phyloP scores from a whole-genome alignment of 2,797 vertebrate species.

The Chaenodraco wilsoni region DNA sequence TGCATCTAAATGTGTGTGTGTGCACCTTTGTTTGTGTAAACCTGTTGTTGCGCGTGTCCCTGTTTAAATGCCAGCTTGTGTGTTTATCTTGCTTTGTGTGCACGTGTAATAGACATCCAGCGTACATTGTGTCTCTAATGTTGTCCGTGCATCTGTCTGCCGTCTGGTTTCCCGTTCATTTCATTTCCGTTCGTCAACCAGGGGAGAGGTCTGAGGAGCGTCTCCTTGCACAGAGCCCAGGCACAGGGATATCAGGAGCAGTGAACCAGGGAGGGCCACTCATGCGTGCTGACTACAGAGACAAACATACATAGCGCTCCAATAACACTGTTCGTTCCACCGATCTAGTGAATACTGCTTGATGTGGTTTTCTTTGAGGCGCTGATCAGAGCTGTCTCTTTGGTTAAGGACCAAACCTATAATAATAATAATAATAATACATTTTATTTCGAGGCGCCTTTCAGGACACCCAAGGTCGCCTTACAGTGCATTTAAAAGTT shows the following conservation, averaged over 20 bases:
- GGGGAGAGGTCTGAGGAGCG: conserved; percentile 39
- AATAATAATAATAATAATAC: no score
- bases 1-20: background rate
- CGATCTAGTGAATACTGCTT: conserved; percentile 33
- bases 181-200: conserved; percentile 32
- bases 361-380: conserved; percentile 48
- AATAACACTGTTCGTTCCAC: conserved; percentile 45
- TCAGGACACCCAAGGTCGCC: no score
- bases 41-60: background rate
- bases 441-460: no score
- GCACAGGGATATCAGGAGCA: conserved; percentile 52
- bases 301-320: conserved; percentile 51
- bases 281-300: conserved; percentile 59
- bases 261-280: conserved; percentile 61
- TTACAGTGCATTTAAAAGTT: no score
- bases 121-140: background rate
- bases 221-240: conserved; percentile 31
- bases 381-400: conserved; percentile 29
- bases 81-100: background rate
- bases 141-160: conserved; percentile 1
- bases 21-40: background rate
- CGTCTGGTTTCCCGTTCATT: conserved; percentile 16
- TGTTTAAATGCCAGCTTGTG: background rate
- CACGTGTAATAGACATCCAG: background rate
- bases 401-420: conserved; percentile 18